phyloP scores from a whole-genome alignment of 1,140 invertebrate species.

The Temnothorax longispinosus region DNA sequence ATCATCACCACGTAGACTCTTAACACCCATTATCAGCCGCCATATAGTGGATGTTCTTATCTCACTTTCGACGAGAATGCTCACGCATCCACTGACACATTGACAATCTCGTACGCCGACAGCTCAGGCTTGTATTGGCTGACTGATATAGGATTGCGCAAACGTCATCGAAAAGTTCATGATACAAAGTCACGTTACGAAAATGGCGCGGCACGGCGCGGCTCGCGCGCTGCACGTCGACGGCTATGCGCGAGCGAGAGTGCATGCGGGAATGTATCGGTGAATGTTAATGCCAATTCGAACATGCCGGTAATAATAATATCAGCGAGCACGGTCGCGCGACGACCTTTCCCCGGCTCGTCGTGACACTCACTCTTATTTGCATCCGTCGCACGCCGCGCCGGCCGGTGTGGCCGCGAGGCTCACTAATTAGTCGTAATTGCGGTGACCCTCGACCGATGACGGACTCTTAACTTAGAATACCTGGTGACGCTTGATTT shows the following conservation, averaged over 20 bases:
- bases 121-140: constrained; percentile 69
- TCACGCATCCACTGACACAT: constrained; percentile 5
- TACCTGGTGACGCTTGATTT: background rate
- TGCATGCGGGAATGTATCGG: constrained; percentile 61
- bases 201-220: constrained; percentile 73
- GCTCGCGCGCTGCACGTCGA: constrained; percentile 11
- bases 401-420: background rate
- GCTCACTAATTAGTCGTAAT: constrained; percentile 44
- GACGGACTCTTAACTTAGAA: background rate
- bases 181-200: constrained; percentile 86
- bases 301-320: constrained; percentile 71
- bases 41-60: constrained; percentile 39
- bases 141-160: constrained; percentile 82
- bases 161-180: constrained; percentile 85
- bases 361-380: constrained; percentile 12
- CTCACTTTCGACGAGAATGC: constrained; percentile 42
- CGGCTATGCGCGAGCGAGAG: constrained; percentile 40
- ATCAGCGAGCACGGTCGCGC: constrained; percentile 46
- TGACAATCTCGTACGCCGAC: constrained; percentile 23
- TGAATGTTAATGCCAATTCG: constrained; percentile 78
- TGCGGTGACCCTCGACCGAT: constrained; percentile 28
- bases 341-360: background rate
- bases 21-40: background rate
- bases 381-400: constrained; percentile 21
- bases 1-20: background rate